phyloP scores from a whole-genome alignment of 2,888 invertebrate genomes.

The Zootermopsis nevadensis region DNA sequence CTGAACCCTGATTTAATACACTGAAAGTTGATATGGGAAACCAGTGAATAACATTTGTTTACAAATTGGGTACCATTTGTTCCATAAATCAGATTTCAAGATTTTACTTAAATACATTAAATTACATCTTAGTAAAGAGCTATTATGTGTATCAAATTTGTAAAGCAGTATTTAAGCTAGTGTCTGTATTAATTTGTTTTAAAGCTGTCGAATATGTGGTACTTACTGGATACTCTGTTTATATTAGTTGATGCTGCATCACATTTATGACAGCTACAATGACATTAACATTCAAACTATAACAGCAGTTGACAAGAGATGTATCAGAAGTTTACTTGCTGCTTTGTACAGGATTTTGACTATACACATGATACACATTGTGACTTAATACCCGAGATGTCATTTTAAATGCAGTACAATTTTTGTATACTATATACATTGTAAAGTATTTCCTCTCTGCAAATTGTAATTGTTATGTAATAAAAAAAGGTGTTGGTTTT shows the following conservation, averaged over 20 bases:
- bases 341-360: neutral
- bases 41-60: too few species aligned
- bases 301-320: conserved; percentile 1
- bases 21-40: too few species aligned
- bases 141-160: neutral
- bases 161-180: neutral
- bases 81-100: neutral
- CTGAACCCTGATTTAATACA: too few species aligned
- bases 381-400: neutral
- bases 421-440: conserved; percentile 10
- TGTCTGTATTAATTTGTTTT: neutral
- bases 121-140: neutral
- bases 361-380: neutral
- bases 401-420: conserved; percentile 29
- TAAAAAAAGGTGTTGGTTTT: conserved; percentile 32
- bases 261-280: neutral
- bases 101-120: neutral
- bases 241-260: conserved; percentile 9
- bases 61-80: neutral
- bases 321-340: neutral
- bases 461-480: conserved; percentile 41
- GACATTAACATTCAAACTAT: neutral
- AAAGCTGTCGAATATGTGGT: neutral
- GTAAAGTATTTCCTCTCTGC: conserved; percentile 22
- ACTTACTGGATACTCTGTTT: neutral